phyloP scores from a whole-genome alignment of 1,140 invertebrate genomes.

The Pogonomyrmex barbatus region DNA sequence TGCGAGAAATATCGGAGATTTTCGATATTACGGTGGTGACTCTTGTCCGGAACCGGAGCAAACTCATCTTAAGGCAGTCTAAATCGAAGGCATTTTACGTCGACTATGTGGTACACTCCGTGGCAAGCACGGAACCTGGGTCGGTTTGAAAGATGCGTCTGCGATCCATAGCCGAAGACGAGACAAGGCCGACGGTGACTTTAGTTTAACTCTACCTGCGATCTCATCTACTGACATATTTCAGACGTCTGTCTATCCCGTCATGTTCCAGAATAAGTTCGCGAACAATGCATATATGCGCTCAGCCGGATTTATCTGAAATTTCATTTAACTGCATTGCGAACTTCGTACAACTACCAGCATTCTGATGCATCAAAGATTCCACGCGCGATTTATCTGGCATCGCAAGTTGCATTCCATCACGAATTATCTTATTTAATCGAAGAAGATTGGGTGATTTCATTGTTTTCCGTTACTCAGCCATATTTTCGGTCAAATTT shows the following conservation, averaged over 20 bases:
- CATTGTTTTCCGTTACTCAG: constrained; percentile 22
- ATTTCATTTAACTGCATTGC: constrained; percentile 15
- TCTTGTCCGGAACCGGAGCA: constrained; percentile 67
- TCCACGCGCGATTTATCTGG: constrained; percentile 1
- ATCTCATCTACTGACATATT: constrained; percentile 5
- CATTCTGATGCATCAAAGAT: neutral
- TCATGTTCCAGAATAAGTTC: neutral
- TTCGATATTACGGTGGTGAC: constrained; percentile 69
- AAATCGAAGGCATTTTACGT: constrained; percentile 73
- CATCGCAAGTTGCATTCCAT: neutral
- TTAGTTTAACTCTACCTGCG: constrained; percentile 12
- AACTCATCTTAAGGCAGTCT: constrained; percentile 75
- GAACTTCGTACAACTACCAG: neutral
- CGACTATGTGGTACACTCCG: constrained; percentile 42
- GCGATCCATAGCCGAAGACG: neutral
- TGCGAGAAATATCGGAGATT: constrained; percentile 68
- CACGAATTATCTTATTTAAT: constrained; percentile 1
- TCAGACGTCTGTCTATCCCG: constrained; percentile 7
- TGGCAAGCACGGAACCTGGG: neutral
- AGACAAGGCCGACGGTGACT: neutral
- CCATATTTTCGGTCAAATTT: neutral
- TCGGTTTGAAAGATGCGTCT: neutral
- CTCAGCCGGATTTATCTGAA: constrained; percentile 23
- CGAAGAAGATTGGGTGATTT: neutral
- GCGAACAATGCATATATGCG: constrained; percentile 17